These are phyloP conservation scores for Anadara kagoshimensis DNA, from an alignment of 1,140 invertebrate species.

Conservation along the genomic window DNA sequence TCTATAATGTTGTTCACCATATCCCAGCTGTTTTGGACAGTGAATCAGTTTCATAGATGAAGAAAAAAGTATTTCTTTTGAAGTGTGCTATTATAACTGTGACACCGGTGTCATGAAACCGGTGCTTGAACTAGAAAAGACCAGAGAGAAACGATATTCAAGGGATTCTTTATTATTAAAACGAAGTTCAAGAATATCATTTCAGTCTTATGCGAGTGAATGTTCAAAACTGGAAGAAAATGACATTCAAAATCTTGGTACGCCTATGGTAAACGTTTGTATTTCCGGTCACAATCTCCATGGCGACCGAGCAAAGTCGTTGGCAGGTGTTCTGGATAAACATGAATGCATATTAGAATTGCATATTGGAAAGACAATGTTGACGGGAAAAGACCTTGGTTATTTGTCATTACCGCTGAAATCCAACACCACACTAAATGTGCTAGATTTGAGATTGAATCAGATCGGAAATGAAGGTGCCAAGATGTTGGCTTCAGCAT, in stretches of 20 bases:
- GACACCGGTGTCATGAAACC: conserved; percentile 58
- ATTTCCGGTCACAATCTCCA: conserved; percentile 62
- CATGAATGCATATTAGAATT: conserved; percentile 63
- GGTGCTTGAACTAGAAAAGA: conserved; percentile 62
- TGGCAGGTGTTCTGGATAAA: conserved; percentile 52
- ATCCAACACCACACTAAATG: conserved; percentile 45
- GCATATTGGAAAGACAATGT: conserved; percentile 63
- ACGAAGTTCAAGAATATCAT: conserved; percentile 53
- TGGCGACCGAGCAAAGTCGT: conserved; percentile 48
- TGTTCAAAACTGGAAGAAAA: conserved; percentile 38
- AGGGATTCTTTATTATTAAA: conserved; percentile 53
- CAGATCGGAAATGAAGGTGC: conserved; percentile 61
- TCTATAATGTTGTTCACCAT: conserved; percentile 60
- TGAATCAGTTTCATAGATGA: conserved; percentile 53
- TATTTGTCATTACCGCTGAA: conserved; percentile 53
- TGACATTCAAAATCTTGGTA: conserved; percentile 39
- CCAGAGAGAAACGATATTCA: conserved; percentile 52
- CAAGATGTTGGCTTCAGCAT: conserved; percentile 46
- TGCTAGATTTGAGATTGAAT: conserved; percentile 68
- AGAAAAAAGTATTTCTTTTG: conserved; percentile 64
- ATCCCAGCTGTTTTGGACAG: conserved; percentile 40
- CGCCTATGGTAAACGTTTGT: conserved; percentile 62
- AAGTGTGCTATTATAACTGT: conserved; percentile 62
- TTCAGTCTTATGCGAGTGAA: conserved; percentile 46
- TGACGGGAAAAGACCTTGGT: conserved; percentile 56